Percentiles rank a stretch among this genome's conserved stretches.
These are phyloP conservation scores for Halcyon smyrnensis DNA, from an alignment of 2,797 vertebrate species.

Conservation along the genomic window DNA sequence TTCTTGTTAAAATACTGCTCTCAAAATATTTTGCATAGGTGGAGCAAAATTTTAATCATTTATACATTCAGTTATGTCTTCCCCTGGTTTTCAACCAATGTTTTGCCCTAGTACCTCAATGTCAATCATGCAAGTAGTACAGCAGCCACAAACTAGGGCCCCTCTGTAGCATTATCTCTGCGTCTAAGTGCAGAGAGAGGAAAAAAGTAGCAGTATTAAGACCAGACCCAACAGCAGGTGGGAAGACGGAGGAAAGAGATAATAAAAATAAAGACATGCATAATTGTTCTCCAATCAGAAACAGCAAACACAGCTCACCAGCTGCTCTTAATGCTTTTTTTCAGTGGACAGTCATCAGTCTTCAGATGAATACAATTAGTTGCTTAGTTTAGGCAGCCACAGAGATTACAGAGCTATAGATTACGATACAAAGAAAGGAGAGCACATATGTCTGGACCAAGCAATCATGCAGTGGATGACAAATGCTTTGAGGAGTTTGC, in stretches of 20 bases:
- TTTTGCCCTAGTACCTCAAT: background rate
- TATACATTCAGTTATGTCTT: background rate
- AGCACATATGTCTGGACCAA: background rate
- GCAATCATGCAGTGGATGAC: background rate
- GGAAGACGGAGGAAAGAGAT: slow-evolving; percentile 5
- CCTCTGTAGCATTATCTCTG: background rate
- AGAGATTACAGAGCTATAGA: background rate
- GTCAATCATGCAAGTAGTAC: background rate
- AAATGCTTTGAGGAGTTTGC: background rate
- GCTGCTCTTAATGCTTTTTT: slow-evolving; percentile 47
- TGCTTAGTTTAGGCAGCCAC: slow-evolving; percentile 3
- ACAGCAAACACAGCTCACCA: slow-evolving; percentile 29
- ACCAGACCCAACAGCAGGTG: slow-evolving; percentile 26
- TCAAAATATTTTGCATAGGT: background rate
- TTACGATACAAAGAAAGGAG: slow-evolving; percentile 21
- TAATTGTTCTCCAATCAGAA: slow-evolving; percentile 40
- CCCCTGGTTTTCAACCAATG: background rate
- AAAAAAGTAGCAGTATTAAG: background rate
- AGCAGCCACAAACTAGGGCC: background rate
- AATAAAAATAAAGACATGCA: slow-evolving; percentile 10
- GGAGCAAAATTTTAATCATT: background rate
- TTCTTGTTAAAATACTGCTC: background rate
- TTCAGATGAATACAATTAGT: slow-evolving; percentile 27
- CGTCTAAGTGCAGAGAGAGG: background rate
- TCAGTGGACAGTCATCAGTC: background rate